Evolutionary conservation across 1,140 invertebrate genomes (phyloP).

Genomic region (Melanaphis sacchari): DNA sequence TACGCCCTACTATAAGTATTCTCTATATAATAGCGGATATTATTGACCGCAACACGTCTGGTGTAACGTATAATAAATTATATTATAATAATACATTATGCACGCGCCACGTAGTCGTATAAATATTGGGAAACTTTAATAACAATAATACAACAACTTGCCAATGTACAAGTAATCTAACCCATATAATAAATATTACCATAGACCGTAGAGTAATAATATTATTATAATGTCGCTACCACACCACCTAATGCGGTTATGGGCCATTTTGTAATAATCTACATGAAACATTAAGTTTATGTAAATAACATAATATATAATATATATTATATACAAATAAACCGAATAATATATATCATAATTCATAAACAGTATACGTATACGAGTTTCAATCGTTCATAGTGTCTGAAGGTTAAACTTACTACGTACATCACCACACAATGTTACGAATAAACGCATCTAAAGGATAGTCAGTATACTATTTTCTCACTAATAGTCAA

Average conservation of each 20-base stretch:
- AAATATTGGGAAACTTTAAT: slow-evolving; percentile 1
- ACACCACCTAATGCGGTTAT: background rate
- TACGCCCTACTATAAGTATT: background rate
- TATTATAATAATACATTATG: background rate
- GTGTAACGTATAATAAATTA: background rate
- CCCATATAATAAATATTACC: background rate
- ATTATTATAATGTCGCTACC: background rate
- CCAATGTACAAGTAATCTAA: background rate
- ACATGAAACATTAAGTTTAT: background rate
- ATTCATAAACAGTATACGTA: background rate
- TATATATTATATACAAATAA: background rate
- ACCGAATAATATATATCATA: background rate
- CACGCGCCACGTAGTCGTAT: background rate
- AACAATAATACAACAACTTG: slow-evolving; percentile 31
- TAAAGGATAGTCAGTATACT: background rate
- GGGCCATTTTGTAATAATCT: background rate
- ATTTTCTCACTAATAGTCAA: no score
- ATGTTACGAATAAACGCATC: background rate
- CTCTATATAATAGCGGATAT: background rate
- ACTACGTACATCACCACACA: background rate
- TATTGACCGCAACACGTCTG: slow-evolving; percentile 25
- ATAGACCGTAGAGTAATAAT: background rate
- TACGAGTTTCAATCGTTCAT: background rate
- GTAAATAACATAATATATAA: background rate
- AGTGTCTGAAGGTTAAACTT: background rate